These are phyloP conservation scores for Amphipoea oculea DNA, from an alignment of 2,888 invertebrate genomes.

Conservation along the genomic window DNA sequence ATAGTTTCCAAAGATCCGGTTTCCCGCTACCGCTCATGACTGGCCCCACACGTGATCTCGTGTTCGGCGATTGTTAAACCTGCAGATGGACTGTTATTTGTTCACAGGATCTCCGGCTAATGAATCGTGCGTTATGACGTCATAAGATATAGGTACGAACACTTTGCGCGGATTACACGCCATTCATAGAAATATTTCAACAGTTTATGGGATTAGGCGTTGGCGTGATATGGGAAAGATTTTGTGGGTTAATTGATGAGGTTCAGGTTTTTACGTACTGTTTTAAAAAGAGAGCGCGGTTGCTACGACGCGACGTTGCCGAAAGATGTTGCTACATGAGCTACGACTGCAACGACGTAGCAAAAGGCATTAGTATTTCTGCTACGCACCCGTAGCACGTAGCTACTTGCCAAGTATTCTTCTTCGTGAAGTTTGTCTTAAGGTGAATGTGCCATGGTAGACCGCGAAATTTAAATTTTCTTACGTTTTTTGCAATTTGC, in stretches of 20 bases:
- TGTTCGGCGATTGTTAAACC: constrained; percentile 64
- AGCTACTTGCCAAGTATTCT: background rate
- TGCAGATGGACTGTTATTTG: constrained; percentile 71
- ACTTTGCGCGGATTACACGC: constrained; percentile 42
- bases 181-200: constrained; percentile 52
- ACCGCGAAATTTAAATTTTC: too few species aligned
- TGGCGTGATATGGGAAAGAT: constrained; percentile 18
- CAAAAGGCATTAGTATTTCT: too few species aligned
- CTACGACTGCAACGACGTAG: constrained; percentile 17
- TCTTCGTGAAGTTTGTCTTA: background rate
- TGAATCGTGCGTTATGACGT: constrained; percentile 64
- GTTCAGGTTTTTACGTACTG: background rate
- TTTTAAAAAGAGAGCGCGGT: background rate
- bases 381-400: constrained; percentile 1
- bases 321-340: background rate
- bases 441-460: too few species aligned
- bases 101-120: constrained; percentile 67
- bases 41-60: constrained; percentile 46
- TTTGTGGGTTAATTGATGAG: constrained; percentile 14
- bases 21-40: constrained; percentile 25
- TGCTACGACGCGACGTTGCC: background rate
- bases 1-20: background rate
- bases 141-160: constrained; percentile 30
- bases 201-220: constrained; percentile 41
- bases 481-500: too few species aligned